Evolutionary conservation across 2,113 vertebrate species (phyloP).

Genomic region (Rhinichthys klamathensis): DNA sequence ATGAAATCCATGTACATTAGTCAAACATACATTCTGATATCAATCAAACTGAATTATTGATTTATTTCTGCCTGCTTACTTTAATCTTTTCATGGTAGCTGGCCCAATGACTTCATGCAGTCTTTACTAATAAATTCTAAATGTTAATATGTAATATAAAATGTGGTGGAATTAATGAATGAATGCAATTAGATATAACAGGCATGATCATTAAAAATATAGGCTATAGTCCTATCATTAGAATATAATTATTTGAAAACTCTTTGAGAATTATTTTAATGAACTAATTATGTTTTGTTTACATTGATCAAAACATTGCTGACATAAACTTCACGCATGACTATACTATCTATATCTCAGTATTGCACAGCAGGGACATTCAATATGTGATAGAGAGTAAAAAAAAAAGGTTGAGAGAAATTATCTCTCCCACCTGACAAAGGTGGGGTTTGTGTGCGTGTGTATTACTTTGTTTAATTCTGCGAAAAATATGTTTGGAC

Average conservation of each 20-base stretch:
- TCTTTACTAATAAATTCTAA: background rate
- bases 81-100: background rate
- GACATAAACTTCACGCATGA: background rate
- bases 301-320: background rate
- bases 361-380: background rate
- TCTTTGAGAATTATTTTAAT: background rate
- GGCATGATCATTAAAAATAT: background rate
- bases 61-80: conserved; percentile 10
- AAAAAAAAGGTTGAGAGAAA: background rate
- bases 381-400: background rate
- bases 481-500: no score
- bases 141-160: background rate
- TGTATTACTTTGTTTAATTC: background rate
- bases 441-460: no score
- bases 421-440: background rate
- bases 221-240: background rate
- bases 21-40: background rate
- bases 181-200: background rate
- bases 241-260: background rate
- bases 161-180: background rate
- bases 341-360: no score
- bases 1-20: background rate
- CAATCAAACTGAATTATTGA: background rate
- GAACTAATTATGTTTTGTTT: background rate
- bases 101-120: background rate